Evolutionary conservation across 64 coral and sea anemone genomes (phyloP).

Genomic region (Platygyra sinensis): DNA sequence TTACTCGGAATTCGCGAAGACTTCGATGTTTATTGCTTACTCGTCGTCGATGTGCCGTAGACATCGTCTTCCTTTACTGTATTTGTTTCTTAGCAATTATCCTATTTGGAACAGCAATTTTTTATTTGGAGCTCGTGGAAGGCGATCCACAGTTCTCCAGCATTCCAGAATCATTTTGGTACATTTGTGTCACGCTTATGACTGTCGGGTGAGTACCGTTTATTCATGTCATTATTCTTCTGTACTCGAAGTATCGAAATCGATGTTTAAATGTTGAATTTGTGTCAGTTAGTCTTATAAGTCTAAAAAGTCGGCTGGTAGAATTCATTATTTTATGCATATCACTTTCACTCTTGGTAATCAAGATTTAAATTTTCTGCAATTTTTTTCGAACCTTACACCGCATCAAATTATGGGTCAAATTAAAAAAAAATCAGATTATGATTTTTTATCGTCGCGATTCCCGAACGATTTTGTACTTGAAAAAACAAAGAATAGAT

Average conservation of each 20-base stretch:
- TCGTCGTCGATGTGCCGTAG: slow-evolving; percentile 74
- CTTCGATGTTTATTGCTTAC: slow-evolving; percentile 79
- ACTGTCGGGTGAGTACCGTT: slow-evolving; percentile 83
- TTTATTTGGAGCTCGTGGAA: slow-evolving; percentile 66
- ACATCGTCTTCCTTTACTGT: slow-evolving; percentile 89
- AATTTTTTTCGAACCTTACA: background rate
- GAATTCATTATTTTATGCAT: background rate
- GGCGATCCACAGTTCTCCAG: slow-evolving; percentile 67
- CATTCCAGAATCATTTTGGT: slow-evolving; percentile 95
- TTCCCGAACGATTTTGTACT: too few species aligned
- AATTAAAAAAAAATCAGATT: too few species aligned
- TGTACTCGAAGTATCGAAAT: background rate
- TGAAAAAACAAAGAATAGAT: too few species aligned
- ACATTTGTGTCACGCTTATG: slow-evolving; percentile 85
- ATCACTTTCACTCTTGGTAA: background rate
- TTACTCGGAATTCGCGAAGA: slow-evolving; percentile 81
- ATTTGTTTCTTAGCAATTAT: slow-evolving; percentile 89
- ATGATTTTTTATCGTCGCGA: too few species aligned
- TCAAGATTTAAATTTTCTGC: background rate
- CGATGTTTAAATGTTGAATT: background rate
- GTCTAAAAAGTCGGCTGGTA: background rate
- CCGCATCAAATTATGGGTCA: background rate
- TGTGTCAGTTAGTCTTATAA: background rate
- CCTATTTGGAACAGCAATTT: slow-evolving; percentile 78
- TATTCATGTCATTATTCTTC: background rate